phyloP scores from a whole-genome alignment of 2,888 invertebrate species.

The Dendrolimus houi region DNA sequence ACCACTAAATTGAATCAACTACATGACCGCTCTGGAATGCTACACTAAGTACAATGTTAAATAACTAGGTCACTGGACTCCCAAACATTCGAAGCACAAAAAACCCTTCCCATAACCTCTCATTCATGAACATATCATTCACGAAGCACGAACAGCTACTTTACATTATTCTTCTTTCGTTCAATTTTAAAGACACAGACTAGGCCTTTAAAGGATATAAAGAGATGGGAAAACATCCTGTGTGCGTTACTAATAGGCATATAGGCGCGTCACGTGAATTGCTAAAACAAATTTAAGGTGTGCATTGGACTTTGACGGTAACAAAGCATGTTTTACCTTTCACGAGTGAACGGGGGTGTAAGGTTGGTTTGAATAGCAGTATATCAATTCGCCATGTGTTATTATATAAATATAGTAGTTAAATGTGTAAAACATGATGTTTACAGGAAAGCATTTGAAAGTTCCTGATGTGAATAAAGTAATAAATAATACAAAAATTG shows the following conservation, averaged over 20 bases:
- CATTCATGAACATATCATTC: background rate
- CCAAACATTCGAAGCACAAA: background rate
- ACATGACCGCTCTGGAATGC: background rate
- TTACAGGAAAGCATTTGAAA: too few relatives aligned
- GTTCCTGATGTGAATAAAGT: too few relatives aligned
- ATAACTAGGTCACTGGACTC: background rate
- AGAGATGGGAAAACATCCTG: conserved; percentile 5
- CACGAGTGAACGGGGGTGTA: background rate
- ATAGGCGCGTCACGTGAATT: conserved; percentile 8
- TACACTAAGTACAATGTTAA: background rate
- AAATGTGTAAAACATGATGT: too few relatives aligned
- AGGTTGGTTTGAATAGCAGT: too few relatives aligned
- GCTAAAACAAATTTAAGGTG: conserved; percentile 13
- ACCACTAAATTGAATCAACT: background rate
- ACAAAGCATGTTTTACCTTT: conserved; percentile 1
- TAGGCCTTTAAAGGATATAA: conserved; percentile 5
- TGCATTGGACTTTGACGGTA: conserved; percentile 6
- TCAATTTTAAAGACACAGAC: background rate
- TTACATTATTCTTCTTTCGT: background rate
- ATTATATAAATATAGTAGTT: too few relatives aligned
- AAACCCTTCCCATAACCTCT: background rate
- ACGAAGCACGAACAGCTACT: background rate
- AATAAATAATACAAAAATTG: too few relatives aligned
- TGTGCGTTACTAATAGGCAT: conserved; percentile 5
- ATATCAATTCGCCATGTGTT: too few relatives aligned